These are phyloP conservation scores for Lordiphosa stackelbergi DNA, from an alignment of 1,140 invertebrate genomes.

Conservation along the genomic window DNA sequence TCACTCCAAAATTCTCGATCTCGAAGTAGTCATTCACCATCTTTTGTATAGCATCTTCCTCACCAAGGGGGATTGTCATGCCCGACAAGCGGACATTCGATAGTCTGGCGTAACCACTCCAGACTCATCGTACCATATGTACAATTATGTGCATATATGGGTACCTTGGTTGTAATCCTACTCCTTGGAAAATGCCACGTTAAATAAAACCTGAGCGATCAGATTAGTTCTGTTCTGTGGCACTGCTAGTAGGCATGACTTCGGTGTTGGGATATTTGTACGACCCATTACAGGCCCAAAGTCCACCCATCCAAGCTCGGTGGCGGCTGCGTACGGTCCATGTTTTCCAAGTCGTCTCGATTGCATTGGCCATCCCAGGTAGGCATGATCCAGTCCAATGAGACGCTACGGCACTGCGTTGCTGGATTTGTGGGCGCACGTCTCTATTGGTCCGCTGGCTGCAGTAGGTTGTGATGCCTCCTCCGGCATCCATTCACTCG, in stretches of 20 bases:
- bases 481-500: background rate
- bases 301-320: conserved; percentile 4
- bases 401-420: conserved; percentile 3
- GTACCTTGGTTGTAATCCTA: too few relatives aligned
- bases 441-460: background rate
- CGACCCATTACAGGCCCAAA: background rate
- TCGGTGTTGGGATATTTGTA: background rate
- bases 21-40: too few relatives aligned
- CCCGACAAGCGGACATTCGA: too few relatives aligned
- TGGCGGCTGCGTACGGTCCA: background rate
- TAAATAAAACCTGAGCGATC: too few relatives aligned
- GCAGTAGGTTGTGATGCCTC: background rate
- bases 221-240: too few relatives aligned
- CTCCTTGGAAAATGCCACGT: too few relatives aligned
- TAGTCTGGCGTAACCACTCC: too few relatives aligned
- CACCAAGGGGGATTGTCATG: too few relatives aligned
- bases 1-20: too few relatives aligned
- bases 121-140: too few relatives aligned
- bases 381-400: conserved; percentile 2
- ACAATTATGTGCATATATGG: too few relatives aligned
- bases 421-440: conserved; percentile 1
- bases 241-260: conserved; percentile 3
- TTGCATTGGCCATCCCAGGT: background rate
- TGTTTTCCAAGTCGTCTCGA: conserved; percentile 2
- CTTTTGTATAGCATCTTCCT: too few relatives aligned